phyloP scores from a whole-genome alignment of 2,113 vertebrate genomes.

The Salvelinus fontinalis region DNA sequence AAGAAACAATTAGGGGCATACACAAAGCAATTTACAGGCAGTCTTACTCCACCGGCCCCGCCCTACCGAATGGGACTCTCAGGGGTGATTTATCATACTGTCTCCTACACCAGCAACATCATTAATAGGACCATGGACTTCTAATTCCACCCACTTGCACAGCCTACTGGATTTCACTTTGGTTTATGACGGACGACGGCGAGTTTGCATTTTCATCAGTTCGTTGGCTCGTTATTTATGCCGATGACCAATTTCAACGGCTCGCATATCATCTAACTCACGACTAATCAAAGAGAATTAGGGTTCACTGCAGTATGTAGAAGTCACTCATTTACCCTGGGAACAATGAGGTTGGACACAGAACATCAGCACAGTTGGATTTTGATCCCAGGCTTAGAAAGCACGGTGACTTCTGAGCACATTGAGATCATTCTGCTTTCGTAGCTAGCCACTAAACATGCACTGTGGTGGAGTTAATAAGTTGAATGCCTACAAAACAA shows the following conservation, averaged over 20 bases:
- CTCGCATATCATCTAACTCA: slow-evolving; percentile 96
- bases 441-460: neutral
- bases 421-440: neutral
- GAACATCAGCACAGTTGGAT: neutral
- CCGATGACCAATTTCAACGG: slow-evolving; percentile 99
- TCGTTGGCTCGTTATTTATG: slow-evolving; percentile 99
- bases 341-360: slow-evolving; percentile 77
- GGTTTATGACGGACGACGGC: slow-evolving; percentile 95
- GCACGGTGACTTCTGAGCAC: neutral
- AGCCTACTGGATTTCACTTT: slow-evolving; percentile 96
- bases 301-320: slow-evolving; percentile 99
- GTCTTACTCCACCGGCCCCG: slow-evolving; percentile 85
- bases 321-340: slow-evolving; percentile 94
- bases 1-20: slow-evolving; percentile 98
- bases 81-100: slow-evolving; percentile 99
- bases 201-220: slow-evolving; percentile 99
- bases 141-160: slow-evolving; percentile 98
- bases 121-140: slow-evolving; percentile 99
- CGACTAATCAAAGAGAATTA: slow-evolving; percentile 99
- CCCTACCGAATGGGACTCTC: slow-evolving; percentile 91
- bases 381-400: no score
- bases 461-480: neutral
- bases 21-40: slow-evolving; percentile 98
- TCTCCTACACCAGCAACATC: slow-evolving; percentile 99
- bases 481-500: neutral